phyloP scores from a whole-genome alignment of 1,140 invertebrate species.

The Thalassaphorura encarpata region DNA sequence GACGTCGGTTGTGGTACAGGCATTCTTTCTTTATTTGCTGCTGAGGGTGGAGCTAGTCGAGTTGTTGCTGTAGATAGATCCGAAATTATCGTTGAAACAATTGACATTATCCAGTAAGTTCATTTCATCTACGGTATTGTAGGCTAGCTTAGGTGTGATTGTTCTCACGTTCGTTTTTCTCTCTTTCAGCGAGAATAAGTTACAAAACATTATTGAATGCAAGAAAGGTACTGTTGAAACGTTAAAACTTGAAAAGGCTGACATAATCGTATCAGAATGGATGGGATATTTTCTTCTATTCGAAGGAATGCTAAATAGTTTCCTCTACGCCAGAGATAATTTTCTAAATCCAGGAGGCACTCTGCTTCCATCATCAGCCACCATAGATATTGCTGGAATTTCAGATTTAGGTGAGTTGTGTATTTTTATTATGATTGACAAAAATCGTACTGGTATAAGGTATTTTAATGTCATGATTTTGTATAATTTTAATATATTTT shows the following conservation, averaged over 20 bases:
- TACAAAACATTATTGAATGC: constrained; percentile 62
- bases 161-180: background rate
- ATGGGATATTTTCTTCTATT: constrained; percentile 99
- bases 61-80: constrained; percentile 92
- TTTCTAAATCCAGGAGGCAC: constrained; percentile 72
- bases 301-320: constrained; percentile 93
- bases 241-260: constrained; percentile 70
- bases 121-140: constrained; percentile 17
- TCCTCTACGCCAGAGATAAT: constrained; percentile 82
- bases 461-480: background rate
- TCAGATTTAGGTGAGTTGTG: constrained; percentile 64
- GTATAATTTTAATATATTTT: background rate
- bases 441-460: background rate
- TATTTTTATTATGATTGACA: constrained; percentile 33
- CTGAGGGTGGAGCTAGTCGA: constrained; percentile 80
- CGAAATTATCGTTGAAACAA: constrained; percentile 73
- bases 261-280: constrained; percentile 97
- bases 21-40: constrained; percentile 92
- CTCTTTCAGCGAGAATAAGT: constrained; percentile 52
- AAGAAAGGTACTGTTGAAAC: constrained; percentile 83
- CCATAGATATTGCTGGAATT: constrained; percentile 76
- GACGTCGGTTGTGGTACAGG: constrained; percentile 97
- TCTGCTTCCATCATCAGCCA: constrained; percentile 81
- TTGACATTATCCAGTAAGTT: constrained; percentile 63
- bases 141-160: background rate